phyloP scores from a whole-genome alignment of 1,140 invertebrate genomes.

The Spodoptera frugiperda region DNA sequence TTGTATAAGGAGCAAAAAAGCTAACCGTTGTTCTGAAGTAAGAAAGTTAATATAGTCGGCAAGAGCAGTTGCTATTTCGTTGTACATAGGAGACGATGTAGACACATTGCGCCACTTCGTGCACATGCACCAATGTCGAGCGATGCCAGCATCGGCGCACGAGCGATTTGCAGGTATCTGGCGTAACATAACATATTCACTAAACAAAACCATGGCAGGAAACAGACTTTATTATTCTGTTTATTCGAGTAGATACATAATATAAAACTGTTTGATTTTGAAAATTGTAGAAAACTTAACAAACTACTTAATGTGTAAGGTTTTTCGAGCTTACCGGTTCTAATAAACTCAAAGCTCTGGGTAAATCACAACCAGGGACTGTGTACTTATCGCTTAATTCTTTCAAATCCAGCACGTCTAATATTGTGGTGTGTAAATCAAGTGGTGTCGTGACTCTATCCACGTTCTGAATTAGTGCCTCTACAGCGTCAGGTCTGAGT shows the following conservation, averaged over 20 bases:
- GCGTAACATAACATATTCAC: not conserved
- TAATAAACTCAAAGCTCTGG: constrained; percentile 64
- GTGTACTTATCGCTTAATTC: constrained; percentile 52
- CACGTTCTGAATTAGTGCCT: constrained; percentile 88
- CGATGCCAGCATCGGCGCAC: not conserved
- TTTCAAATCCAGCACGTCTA: constrained; percentile 87
- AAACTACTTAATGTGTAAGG: too few species aligned
- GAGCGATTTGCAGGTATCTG: not conserved
- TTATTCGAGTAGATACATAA: too few species aligned
- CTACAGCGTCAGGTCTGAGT: constrained; percentile 50
- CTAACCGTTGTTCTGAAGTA: not conserved
- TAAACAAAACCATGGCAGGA: too few species aligned
- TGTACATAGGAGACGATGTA: not conserved
- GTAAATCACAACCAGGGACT: constrained; percentile 53
- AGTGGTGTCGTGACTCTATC: constrained; percentile 92
- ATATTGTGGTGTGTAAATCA: constrained; percentile 91
- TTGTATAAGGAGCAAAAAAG: not conserved
- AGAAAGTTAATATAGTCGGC: not conserved
- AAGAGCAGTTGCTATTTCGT: not conserved
- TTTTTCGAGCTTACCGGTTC: constrained; percentile 54
- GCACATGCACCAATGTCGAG: constrained; percentile 6
- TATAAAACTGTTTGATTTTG: too few species aligned
- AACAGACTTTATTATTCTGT: too few species aligned
- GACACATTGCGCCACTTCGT: not conserved
- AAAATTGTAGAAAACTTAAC: too few species aligned